These are phyloP conservation scores for Amiota communis DNA, from an alignment of 2,888 invertebrate species.

Conservation along the genomic window DNA sequence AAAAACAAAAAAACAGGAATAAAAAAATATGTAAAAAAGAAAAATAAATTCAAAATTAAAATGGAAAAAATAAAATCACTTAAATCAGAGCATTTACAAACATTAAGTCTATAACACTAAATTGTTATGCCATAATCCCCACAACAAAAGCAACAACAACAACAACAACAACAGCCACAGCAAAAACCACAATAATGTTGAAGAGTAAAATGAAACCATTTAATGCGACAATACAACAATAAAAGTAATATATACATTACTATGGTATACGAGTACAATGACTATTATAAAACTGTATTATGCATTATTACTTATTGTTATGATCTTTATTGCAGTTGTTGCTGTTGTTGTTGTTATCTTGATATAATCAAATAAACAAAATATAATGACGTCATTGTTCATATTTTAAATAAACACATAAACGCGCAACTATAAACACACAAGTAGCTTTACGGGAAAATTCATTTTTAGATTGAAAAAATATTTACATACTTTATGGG, in stretches of 20 bases:
- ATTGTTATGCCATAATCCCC: conserved; percentile 46
- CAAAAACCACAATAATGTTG: background rate
- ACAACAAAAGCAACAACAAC: conserved; percentile 31
- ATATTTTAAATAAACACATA: background rate
- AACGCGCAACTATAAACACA: background rate
- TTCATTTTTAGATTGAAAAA: too few relatives aligned
- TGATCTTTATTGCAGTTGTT: conserved; percentile 5
- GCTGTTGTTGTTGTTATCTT: conserved; percentile 10
- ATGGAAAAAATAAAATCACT: background rate
- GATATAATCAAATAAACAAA: background rate
- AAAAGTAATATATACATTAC: background rate
- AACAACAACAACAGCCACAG: conserved; percentile 32
- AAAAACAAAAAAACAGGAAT: background rate
- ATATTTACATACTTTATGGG: too few relatives aligned
- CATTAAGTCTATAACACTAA: conserved; percentile 24
- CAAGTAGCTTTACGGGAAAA: too few relatives aligned
- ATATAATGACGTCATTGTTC: conserved; percentile 21
- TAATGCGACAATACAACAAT: background rate
- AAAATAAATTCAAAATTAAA: background rate
- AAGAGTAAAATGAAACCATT: conserved; percentile 28
- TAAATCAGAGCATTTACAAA: background rate
- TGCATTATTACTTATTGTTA: conserved; percentile 8
- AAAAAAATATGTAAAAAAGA: background rate
- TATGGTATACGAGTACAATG: background rate
- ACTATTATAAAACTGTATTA: background rate